Evolutionary conservation across 2,888 invertebrate genomes (phyloP), one percentile per base, ranked within the genome.

Genomic region (Maniola hyperantus): DNA sequence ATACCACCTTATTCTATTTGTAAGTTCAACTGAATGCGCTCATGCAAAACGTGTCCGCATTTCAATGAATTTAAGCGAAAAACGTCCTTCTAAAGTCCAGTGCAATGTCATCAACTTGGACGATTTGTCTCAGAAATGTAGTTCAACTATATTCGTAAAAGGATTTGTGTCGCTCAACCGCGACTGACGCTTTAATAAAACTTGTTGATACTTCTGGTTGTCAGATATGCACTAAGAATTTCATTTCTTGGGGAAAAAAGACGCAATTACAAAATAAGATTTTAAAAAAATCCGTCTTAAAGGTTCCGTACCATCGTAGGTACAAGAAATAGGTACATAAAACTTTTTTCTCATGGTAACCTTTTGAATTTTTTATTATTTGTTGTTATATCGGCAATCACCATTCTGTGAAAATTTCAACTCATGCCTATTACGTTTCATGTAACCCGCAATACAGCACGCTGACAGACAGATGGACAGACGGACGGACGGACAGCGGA

Each of bases 141-240:
- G 72, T 68, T 68, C 72, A 72, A 72, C 60, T 71, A 72, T 70
- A 72, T 72, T 72, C 72, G 71, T 70, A 64, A 70, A 71, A 68
- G 70, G 70, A 68, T 70, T 64, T 68, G 65, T 64, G 58, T 70
- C 68, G 62, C 58, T 66, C 64, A 64, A 66, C 42, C 48, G 18
- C 58, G 42, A 65, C 51, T 64, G 67, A 65, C 60, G 54, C 20
- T 68, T 67, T 64, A 61, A 70, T 64, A 66, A 68, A 68, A 65
- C 54, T 57, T 46, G 53, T 64, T 61, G 33, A 63, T 70, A 69
- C 50, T 64, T 66, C 63, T 69, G 57, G 61, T 48, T 63, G 54
- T 54, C 64, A 34, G 18, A 63, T 68, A 65, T 48, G 26, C 39
- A 6, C 18, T 44, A 20, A 39, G 15, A 63, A 53, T 13, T 62